These are phyloP conservation scores for Cryptops parisi DNA, from an alignment of 2,888 invertebrate species.

Conservation along the genomic window DNA sequence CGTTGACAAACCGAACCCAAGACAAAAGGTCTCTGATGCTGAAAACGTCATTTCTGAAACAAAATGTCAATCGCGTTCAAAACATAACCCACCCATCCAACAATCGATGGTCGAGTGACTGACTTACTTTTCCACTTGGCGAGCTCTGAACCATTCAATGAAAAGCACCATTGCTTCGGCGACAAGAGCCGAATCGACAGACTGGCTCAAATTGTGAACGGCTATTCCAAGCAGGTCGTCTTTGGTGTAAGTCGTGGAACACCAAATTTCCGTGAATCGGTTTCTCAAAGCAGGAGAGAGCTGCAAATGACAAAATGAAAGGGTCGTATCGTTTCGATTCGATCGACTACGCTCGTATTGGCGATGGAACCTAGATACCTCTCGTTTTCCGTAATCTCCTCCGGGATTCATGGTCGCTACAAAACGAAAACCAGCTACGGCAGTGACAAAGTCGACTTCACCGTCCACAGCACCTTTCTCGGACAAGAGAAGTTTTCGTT, in stretches of 20 bases:
- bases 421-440: slow-evolving; percentile 63
- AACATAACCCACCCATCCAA: too few species aligned
- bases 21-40: slow-evolving; percentile 84
- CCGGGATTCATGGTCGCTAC: slow-evolving; percentile 99
- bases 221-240: slow-evolving; percentile 66
- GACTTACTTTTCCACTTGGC: slow-evolving; percentile 37
- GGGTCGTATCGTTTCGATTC: too few species aligned
- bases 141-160: slow-evolving; percentile 61
- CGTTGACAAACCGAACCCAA: slow-evolving; percentile 82
- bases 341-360: not conserved
- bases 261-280: slow-evolving; percentile 98
- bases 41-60: too few species aligned
- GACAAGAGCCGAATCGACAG: slow-evolving; percentile 20
- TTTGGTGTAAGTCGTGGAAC: slow-evolving; percentile 55
- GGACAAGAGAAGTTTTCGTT: slow-evolving; percentile 72
- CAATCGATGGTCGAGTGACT: too few species aligned
- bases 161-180: slow-evolving; percentile 54
- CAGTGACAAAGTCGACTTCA: slow-evolving; percentile 44
- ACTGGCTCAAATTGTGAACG: slow-evolving; percentile 53
- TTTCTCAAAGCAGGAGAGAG: slow-evolving; percentile 92
- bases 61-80: too few species aligned
- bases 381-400: slow-evolving; percentile 98
- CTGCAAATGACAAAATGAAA: slow-evolving; percentile 27
- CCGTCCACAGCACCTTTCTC: slow-evolving; percentile 55
- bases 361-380: slow-evolving; percentile 35